Base-by-base conservation (phyloP, 1,140 invertebrate genomes). In the Paracyclopina nana region DNA sequence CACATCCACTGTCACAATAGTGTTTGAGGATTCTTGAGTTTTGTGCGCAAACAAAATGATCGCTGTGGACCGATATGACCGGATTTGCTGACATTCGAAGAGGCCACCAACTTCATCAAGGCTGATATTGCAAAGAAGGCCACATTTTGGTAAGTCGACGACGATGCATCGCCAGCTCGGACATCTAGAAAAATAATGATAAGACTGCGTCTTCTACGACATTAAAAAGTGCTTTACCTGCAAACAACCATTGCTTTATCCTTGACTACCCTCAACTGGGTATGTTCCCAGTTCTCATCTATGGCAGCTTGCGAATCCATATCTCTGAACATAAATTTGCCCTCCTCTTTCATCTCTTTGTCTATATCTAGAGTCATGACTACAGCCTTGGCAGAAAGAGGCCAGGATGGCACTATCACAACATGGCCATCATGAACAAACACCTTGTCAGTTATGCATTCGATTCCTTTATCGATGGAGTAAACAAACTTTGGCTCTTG, bases 391-490 rank as follows among this genome's bases (percentile, higher is more conserved):
- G 46, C 27, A 11, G 25, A 22, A n/a, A 48, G 28, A 12, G 46
- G 46, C 46, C 46, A 48, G n/a, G 46, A 48, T 11, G 46, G 46
- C 22, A 48, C 46, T 27, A 48, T 48, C 46, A 48, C 46, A 22
- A 48, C 46, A 29, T 48, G 27, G 29, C 28, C 46, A 6, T 16
- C 28, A n/a, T 27, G 24, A 40, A 48, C 27, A 12, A 27, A 25
- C 20, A 48, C 46, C 22, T 48, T 48, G 22, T 48, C 46, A 16
- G 46, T 48, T 11, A 48, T 48, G 27, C 46, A 48, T 20, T 48
- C 46, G 2, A 29, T n/a, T 4, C 46, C 46, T 30, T 48, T 48
- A n/a, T 25, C 24, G 9, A 48, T 27, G n/a, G 25, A n/a, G 26
- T 48, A 48, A 27, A 27, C 16, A 29, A 48, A 48, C 29, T 29